Evolutionary conservation across 2,888 invertebrate species (phyloP), one percentile per base, ranked within the genome.

Genomic region (Phyllotreta cruciferae): DNA sequence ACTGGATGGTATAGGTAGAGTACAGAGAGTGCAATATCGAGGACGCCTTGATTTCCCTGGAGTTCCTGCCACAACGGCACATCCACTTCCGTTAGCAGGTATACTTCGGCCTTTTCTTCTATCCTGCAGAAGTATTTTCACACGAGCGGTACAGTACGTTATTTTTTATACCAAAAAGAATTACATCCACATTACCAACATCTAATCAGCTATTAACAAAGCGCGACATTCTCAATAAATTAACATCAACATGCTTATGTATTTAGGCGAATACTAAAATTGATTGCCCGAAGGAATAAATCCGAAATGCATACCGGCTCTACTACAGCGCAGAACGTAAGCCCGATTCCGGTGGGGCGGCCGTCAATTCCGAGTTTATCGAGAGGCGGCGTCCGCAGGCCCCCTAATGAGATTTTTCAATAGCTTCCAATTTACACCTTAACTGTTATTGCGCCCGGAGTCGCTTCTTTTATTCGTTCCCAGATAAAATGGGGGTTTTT

Each of bases 361-460:
- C 60, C 73, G 71, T 72, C 73, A 74, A 73, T 74, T 74, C 62
- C 70, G 67, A 72, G 70, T 74, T 74, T 74, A 74, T 74, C 70
- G 73, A 71, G 70, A 66, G 71, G 64, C 68, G 68, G 71, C 69
- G 61, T 60, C 64, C 60, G 67, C 68, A 57, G 24, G 68, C 68
- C 68, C 71, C 62, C 66, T 75, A 75, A 76, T 74, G 75, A 76
- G 75, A 75, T 75, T 75, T 75, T 76, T 75, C 75, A 74, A 75
- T 74, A 73, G 75, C 69, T 69, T 74, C 73, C 75, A 74, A 75
- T 76, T 75, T 74, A 70, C 73, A 71, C 70, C 74, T 75, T 75
- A 71, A 75, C 70, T 71, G 74, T 75, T 74, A 74, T 71, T 67
- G 68, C 68, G 62, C 66, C 64, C 44, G 13, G 52, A 50, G 62